Evolutionary conservation across 2,797 vertebrate species (phyloP).

Genomic region (Alauda arvensis): DNA sequence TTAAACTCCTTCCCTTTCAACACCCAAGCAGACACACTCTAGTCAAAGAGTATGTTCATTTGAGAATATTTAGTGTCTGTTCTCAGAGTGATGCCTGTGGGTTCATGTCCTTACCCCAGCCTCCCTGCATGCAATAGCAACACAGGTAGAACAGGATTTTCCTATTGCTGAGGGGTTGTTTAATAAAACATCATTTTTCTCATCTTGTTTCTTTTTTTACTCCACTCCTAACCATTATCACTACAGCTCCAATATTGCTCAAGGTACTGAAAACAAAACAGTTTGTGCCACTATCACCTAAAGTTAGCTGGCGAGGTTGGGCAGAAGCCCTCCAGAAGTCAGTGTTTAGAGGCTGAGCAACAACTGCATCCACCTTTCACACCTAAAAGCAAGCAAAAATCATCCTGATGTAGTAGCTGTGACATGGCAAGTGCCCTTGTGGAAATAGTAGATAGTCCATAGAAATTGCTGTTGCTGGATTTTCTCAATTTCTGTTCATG

Average conservation of each 20-base stretch:
- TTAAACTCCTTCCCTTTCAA: not conserved
- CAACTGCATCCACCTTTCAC: not conserved
- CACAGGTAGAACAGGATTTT: rapidly evolving
- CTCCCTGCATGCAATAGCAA: not conserved
- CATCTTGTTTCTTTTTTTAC: not conserved
- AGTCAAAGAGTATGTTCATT: not conserved
- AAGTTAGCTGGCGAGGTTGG: not conserved
- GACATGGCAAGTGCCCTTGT: not conserved
- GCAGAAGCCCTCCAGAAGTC: not conserved
- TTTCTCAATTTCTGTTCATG: not conserved
- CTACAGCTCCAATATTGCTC: not conserved
- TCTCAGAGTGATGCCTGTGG: not conserved
- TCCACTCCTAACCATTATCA: not conserved
- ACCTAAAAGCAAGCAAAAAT: not conserved
- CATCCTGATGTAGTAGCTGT: not conserved
- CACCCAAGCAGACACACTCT: not conserved
- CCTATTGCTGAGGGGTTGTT: not conserved
- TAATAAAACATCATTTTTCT: not conserved
- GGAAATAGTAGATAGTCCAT: rapidly evolving
- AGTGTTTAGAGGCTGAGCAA: not conserved
- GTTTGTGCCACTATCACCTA: not conserved
- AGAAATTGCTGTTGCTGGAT: not conserved
- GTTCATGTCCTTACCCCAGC: not conserved
- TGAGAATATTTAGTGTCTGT: not conserved
- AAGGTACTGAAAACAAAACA: not conserved